Evolutionary conservation across 2,888 invertebrate genomes (phyloP).

Genomic region (Tubiluchus corallicola): DNA sequence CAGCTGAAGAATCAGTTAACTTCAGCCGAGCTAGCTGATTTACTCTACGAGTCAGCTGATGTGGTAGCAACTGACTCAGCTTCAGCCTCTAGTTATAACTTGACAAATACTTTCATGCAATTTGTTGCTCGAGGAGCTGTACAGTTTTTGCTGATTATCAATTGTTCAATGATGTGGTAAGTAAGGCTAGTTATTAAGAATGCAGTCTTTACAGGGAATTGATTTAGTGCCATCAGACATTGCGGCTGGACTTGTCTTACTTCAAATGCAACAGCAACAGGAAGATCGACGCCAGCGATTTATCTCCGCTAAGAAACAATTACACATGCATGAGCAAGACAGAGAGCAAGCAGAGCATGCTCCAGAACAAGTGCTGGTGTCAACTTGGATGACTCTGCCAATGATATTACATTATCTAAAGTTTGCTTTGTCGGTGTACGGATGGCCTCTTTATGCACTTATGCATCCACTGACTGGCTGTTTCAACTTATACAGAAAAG

Average conservation of each 20-base stretch:
- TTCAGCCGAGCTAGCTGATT: too few relatives aligned
- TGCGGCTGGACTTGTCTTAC: constrained; percentile 64
- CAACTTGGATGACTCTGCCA: constrained; percentile 55
- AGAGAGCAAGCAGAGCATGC: constrained; percentile 8
- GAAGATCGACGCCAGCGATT: background rate
- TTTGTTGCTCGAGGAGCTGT: too few relatives aligned
- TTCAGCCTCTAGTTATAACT: too few relatives aligned
- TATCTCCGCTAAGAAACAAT: constrained; percentile 43
- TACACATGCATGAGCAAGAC: constrained; percentile 6
- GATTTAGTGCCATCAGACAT: constrained; percentile 75
- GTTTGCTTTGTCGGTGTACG: constrained; percentile 63
- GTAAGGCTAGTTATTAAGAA: constrained; percentile 1
- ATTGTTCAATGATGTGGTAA: too few relatives aligned
- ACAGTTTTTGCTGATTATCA: too few relatives aligned
- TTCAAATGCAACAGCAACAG: constrained; percentile 27
- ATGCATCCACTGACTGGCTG: constrained; percentile 52
- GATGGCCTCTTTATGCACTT: constrained; percentile 69
- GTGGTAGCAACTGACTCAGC: too few relatives aligned
- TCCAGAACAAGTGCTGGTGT: constrained; percentile 12
- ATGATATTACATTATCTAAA: constrained; percentile 55
- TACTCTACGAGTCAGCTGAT: too few relatives aligned
- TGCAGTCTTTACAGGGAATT: constrained; percentile 38
- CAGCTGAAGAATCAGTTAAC: too few relatives aligned
- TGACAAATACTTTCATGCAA: too few relatives aligned
- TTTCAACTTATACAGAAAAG: constrained; percentile 48